phyloP scores from a whole-genome alignment of 1,140 invertebrate species.

The Matsumurasca onukii region DNA sequence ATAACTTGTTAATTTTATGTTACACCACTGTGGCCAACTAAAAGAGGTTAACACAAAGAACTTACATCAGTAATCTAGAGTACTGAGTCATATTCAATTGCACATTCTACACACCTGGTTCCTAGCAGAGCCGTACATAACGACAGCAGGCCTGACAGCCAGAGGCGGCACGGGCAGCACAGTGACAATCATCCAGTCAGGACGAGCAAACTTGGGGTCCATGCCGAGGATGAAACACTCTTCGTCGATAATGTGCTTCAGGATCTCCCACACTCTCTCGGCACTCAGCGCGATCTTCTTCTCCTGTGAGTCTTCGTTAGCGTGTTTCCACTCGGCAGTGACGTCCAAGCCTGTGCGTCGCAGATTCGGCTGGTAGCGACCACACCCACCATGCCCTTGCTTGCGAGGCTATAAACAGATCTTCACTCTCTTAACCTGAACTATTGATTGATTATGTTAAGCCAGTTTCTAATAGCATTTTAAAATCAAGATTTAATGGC shows the following conservation, averaged over 20 bases:
- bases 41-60: too few relatives aligned
- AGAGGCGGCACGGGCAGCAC: constrained; percentile 97
- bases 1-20: too few relatives aligned
- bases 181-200: constrained; percentile 99
- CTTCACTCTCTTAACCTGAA: too few relatives aligned
- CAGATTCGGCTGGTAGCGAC: constrained; percentile 94
- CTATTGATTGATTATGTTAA: too few relatives aligned
- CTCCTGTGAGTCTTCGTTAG: constrained; percentile 97
- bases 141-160: constrained; percentile 91
- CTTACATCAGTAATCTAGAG: too few relatives aligned
- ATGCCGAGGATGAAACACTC: constrained; percentile 95
- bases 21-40: too few relatives aligned
- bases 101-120: constrained; percentile 81
- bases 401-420: constrained; percentile 61
- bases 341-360: constrained; percentile 87
- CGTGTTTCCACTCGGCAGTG: constrained; percentile 96
- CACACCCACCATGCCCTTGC: constrained; percentile 93
- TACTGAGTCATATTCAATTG: too few relatives aligned
- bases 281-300: constrained; percentile 92
- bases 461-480: neutral
- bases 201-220: constrained; percentile 93
- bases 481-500: too few relatives aligned
- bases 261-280: constrained; percentile 94
- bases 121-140: constrained; percentile 98
- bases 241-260: constrained; percentile 97